These are phyloP conservation scores for Coregonus suidteri DNA, from an alignment of 2,797 vertebrate genomes.

Conservation along the genomic window DNA sequence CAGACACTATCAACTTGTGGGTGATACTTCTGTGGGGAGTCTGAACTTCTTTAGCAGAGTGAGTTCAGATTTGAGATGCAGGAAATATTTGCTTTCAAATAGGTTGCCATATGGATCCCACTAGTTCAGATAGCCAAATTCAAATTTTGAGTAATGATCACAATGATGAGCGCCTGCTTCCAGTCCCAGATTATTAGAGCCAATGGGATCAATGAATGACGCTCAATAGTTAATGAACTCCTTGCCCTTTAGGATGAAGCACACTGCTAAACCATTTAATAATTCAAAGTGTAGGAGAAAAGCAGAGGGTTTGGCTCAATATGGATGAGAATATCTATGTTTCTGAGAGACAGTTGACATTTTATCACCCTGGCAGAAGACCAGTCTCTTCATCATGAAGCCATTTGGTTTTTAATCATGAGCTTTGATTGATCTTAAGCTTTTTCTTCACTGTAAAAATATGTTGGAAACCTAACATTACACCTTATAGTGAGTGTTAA, in stretches of 20 bases:
- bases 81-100: too few species aligned
- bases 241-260: constrained; percentile 77
- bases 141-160: constrained; percentile 70
- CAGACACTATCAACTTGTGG: neutral
- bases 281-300: constrained; percentile 76
- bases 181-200: constrained; percentile 61
- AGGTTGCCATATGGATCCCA: neutral
- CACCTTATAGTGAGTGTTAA: neutral
- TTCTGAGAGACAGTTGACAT: constrained; percentile 73
- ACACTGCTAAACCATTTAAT: constrained; percentile 79
- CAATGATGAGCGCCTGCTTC: constrained; percentile 61
- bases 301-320: constrained; percentile 61
- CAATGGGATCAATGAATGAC: constrained; percentile 69
- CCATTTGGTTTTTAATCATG: constrained; percentile 71
- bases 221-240: constrained; percentile 73
- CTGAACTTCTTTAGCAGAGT: neutral
- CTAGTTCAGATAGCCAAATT: constrained; percentile 24
- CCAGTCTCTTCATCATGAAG: constrained; percentile 69
- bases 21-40: neutral
- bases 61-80: neutral
- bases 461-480: neutral
- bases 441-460: constrained; percentile 49
- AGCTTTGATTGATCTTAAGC: constrained; percentile 59
- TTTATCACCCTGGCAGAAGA: constrained; percentile 70
- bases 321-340: constrained; percentile 71